These are phyloP conservation scores for Sebastes iracundus DNA, from an alignment of 2,797 vertebrate genomes.

Conservation along the genomic window DNA sequence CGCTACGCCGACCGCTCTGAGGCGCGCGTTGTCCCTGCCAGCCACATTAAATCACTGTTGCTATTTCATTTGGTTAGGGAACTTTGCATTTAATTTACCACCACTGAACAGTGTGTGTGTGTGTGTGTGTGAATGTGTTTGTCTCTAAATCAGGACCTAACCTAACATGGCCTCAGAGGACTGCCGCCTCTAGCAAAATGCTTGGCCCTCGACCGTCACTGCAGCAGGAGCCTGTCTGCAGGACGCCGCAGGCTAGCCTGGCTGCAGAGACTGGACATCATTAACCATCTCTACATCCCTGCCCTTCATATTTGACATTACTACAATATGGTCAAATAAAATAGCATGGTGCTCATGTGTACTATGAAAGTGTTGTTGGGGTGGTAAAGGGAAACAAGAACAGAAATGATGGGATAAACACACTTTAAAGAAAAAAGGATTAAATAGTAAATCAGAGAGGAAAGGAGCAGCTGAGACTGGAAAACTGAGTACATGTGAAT, in stretches of 20 bases:
- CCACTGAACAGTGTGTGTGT: neutral
- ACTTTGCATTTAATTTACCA: constrained; percentile 28
- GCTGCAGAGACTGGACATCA: neutral
- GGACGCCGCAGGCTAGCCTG: neutral
- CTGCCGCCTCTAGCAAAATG: constrained; percentile 12
- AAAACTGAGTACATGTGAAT: neutral
- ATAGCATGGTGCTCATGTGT: neutral
- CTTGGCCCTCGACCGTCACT: neutral
- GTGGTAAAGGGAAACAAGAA: neutral
- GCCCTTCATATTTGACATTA: neutral
- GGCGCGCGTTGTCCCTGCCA: neutral
- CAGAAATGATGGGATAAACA: neutral
- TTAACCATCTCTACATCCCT: neutral
- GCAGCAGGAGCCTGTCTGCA: neutral
- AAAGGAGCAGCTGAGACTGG: neutral
- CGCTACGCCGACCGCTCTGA: neutral
- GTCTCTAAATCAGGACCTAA: constrained; percentile 27
- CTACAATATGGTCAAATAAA: neutral
- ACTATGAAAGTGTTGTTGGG: neutral
- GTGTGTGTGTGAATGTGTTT: neutral
- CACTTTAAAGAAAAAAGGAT: neutral
- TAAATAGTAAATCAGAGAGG: neutral
- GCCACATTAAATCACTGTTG: constrained; percentile 28
- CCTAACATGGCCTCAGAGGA: constrained; percentile 11
- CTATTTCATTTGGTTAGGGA: constrained; percentile 2